Evolutionary conservation across 2,888 invertebrate genomes (phyloP).

Genomic region (Standfussiana lucernea): DNA sequence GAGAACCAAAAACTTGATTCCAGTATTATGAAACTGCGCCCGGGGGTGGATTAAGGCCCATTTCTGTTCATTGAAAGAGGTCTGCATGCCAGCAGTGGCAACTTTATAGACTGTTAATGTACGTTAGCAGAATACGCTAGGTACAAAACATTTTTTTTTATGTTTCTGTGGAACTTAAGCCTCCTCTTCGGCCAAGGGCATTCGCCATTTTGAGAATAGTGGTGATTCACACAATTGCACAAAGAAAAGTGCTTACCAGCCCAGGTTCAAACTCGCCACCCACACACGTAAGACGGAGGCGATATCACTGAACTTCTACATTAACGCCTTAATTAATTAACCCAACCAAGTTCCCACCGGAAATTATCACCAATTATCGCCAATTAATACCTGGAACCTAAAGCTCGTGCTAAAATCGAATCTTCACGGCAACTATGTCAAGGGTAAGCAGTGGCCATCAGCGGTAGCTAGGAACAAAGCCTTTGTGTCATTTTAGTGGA

Average conservation of each 20-base stretch:
- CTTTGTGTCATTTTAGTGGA: constrained; percentile 22
- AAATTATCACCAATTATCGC: constrained; percentile 59
- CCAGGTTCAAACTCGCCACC: background rate
- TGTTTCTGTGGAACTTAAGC: background rate
- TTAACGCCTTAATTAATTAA: background rate
- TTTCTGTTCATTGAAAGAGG: background rate
- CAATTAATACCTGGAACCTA: constrained; percentile 53
- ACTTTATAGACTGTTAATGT: background rate
- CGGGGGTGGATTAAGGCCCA: background rate
- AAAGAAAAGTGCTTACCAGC: background rate
- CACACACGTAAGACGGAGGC: background rate
- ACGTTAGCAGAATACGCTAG: background rate
- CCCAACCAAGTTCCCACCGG: constrained; percentile 11
- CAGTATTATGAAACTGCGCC: background rate
- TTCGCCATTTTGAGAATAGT: background rate
- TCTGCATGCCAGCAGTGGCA: background rate
- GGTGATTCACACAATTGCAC: background rate
- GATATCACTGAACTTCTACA: background rate
- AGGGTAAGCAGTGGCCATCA: constrained; percentile 46
- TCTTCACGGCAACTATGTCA: constrained; percentile 49
- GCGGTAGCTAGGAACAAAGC: constrained; percentile 41
- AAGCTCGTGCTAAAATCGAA: constrained; percentile 31
- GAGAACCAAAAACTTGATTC: too few species aligned
- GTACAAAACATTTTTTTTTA: background rate
- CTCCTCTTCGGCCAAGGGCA: background rate